phyloP scores from a whole-genome alignment of 2,797 vertebrate species.

The Graptemys geographica region DNA sequence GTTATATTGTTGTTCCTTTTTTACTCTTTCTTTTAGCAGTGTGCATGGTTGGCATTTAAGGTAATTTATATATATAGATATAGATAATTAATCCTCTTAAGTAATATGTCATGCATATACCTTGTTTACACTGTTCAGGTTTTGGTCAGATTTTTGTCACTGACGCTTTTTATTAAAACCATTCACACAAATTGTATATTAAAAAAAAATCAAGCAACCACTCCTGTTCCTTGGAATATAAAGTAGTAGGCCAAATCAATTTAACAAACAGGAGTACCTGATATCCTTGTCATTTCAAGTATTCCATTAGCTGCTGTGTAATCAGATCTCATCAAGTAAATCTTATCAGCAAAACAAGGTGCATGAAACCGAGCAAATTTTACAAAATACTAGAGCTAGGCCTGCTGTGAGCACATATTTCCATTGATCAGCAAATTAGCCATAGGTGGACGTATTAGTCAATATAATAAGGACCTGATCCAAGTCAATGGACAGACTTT shows the following conservation, averaged over 20 bases:
- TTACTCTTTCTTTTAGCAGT: background rate
- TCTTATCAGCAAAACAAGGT: background rate
- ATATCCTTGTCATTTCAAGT: background rate
- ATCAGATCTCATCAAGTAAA: constrained; percentile 10
- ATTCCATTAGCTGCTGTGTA: constrained; percentile 9
- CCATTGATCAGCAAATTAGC: background rate
- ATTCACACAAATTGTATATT: background rate
- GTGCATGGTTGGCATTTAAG: background rate
- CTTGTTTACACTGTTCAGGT: accelerated
- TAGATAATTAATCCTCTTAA: background rate
- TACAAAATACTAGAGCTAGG: background rate
- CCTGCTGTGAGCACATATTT: background rate
- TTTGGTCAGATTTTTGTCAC: background rate
- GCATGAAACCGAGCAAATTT: background rate
- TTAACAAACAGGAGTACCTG: background rate
- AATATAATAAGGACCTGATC: background rate
- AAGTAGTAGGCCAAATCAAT: background rate
- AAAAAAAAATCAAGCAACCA: background rate
- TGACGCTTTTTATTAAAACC: background rate
- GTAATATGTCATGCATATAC: background rate
- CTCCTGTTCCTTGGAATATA: background rate
- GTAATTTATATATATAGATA: background rate
- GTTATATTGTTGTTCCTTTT: background rate
- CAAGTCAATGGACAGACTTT: background rate
- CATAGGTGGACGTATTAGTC: background rate